Evolutionary conservation across 92 coral and sea anemone genomes (phyloP), one percentile per base, ranked within the genome.

Genomic region (Heliopora coerulea): DNA sequence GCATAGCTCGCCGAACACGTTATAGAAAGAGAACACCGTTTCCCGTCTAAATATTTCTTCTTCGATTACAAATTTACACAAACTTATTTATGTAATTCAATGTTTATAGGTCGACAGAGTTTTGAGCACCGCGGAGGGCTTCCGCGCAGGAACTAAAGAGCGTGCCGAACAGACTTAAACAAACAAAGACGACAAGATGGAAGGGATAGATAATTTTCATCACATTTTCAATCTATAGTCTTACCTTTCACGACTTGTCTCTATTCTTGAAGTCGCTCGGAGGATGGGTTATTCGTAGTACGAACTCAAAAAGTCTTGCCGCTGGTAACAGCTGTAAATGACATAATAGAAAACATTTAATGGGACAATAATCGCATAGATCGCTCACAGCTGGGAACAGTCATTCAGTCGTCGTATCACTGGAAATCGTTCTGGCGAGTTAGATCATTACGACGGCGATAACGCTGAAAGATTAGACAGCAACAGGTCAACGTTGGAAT

Each of bases 141-240:
- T 26, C 29, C 57, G 44, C 21, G 31, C 39, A 66, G 31, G 11
- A 44, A 20, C 10, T 8, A 27, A 8, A 35, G 41, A 63, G 23
- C 70, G 70, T 67, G 74, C 59, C 74, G 23, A 67, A 46, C 74
- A 67, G 74, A 67, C 58, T 11, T 5, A 19, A 46, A 44, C 49
- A 67, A 67, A 67, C 74, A 67, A 44, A 26, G 27, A 14, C 25
- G 54, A 31, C 19, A 65, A 65, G 24, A 65, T 35, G n/a, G n/a
- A n/a, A n/a, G n/a, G n/a, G n/a, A n/a, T n/a, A n/a, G n/a, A n/a
- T n/a, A n/a, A n/a, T n/a, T n/a, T n/a, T n/a, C n/a, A n/a, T n/a
- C n/a, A n/a, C n/a, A n/a, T n/a, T n/a, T n/a, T n/a, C n/a, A n/a
- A n/a, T n/a, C n/a, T n/a, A n/a, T n/a, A n/a, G 7, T 46, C 52